These are phyloP conservation scores for Pipistrellus pipistrellus DNA, from an alignment of 2,797 vertebrate species.

Conservation along the genomic window DNA sequence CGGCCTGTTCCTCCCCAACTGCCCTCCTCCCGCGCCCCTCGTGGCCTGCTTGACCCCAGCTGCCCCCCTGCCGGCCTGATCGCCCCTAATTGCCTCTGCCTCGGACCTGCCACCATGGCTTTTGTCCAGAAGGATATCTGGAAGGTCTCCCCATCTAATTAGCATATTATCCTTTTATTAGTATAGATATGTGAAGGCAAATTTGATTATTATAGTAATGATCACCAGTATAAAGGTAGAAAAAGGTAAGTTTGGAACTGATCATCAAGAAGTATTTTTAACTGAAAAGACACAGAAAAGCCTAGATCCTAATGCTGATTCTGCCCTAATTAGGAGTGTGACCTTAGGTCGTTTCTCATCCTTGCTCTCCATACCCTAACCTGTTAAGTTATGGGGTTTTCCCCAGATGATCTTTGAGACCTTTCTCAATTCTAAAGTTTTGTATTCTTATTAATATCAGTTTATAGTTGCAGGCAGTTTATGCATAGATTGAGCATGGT, in stretches of 20 bases:
- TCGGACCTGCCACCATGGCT: no score
- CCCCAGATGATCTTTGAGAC: neutral
- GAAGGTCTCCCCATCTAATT: no score
- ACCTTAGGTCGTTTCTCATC: neutral
- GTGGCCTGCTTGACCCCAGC: no score
- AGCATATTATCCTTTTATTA: no score
- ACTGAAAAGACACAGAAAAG: neutral
- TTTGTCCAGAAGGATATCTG: no score
- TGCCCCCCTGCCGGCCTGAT: no score
- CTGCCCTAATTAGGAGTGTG: neutral
- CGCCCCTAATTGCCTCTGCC: no score
- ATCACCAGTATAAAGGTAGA: neutral
- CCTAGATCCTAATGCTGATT: constrained; percentile 25
- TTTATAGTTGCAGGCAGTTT: constrained; percentile 24
- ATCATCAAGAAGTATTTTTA: constrained; percentile 28
- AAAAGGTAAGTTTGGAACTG: constrained; percentile 13
- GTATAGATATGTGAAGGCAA: neutral
- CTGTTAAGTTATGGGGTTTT: neutral
- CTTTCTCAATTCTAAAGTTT: neutral
- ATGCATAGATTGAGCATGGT: neutral
- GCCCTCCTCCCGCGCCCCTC: no score
- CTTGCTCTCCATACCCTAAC: neutral
- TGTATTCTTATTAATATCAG: constrained; percentile 8
- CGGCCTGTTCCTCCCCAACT: no score
- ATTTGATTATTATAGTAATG: neutral